Evolutionary conservation across 2,113 vertebrate species (phyloP).

Genomic region (Gopherus flavomarginatus): DNA sequence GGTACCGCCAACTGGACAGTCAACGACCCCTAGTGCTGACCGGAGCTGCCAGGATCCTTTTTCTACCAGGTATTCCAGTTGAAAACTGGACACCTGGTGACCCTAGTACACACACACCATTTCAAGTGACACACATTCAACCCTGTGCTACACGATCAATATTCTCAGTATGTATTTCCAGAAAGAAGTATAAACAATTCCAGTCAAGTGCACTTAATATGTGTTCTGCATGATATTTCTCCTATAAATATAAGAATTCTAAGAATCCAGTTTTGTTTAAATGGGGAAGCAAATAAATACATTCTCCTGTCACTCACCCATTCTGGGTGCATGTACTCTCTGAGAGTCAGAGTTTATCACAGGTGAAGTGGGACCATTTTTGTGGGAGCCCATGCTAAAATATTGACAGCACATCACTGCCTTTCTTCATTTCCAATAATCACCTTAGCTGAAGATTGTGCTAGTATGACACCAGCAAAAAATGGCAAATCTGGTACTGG

Average conservation of each 20-base stretch:
- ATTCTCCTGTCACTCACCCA: not conserved
- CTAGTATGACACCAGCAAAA: not conserved
- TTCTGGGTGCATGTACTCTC: not conserved
- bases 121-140: not conserved
- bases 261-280: not conserved
- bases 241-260: not conserved
- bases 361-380: not conserved
- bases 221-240: not conserved
- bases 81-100: too few species aligned
- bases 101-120: too few species aligned
- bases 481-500: not conserved
- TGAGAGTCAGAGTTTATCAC: not conserved
- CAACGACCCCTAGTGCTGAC: too few species aligned
- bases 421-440: not conserved
- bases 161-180: not conserved
- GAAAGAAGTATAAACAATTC: fast-evolving
- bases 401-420: not conserved
- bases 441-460: not conserved
- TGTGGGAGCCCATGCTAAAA: not conserved
- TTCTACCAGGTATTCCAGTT: too few species aligned
- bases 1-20: too few species aligned
- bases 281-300: not conserved
- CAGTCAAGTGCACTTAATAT: not conserved
- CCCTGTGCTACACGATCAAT: not conserved
- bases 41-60: too few species aligned